Evolutionary conservation across 2,113 vertebrate genomes (phyloP).

Genomic region (Malurus melanocephalus): DNA sequence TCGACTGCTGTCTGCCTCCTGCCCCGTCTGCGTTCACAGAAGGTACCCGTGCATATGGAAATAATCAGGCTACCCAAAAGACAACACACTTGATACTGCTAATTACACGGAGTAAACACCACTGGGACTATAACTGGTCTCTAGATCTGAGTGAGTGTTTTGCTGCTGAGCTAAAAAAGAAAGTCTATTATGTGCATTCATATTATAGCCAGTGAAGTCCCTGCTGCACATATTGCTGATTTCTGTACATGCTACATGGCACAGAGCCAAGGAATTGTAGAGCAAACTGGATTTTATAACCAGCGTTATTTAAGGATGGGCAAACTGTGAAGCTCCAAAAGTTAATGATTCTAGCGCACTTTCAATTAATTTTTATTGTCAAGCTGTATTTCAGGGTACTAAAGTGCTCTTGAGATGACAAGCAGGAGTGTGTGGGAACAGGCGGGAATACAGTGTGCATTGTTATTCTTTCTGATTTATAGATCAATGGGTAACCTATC

Average conservation of each 20-base stretch:
- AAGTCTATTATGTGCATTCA: neutral
- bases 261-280: conserved; percentile 9
- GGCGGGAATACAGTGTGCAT: neutral
- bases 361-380: conserved; percentile 64
- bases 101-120: conserved; percentile 52
- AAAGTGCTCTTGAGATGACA: conserved; percentile 42
- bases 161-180: conserved; percentile 41
- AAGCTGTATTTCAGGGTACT: conserved; percentile 45
- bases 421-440: conserved; percentile 35
- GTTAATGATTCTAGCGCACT: conserved; percentile 39
- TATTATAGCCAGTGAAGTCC: neutral
- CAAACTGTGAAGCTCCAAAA: conserved; percentile 46
- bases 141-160: conserved; percentile 35
- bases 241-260: conserved; percentile 36
- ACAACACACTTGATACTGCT: conserved; percentile 55
- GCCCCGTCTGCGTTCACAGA: conserved; percentile 19
- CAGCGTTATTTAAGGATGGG: conserved; percentile 44
- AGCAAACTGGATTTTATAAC: conserved; percentile 49
- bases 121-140: conserved; percentile 25
- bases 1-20: conserved; percentile 14
- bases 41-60: conserved; percentile 66
- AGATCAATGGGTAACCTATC: neutral
- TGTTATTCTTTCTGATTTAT: conserved; percentile 4
- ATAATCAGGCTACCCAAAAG: conserved; percentile 64
- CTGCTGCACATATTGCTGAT: conserved; percentile 35